Percentiles rank a stretch among this genome's conserved stretches.
These are phyloP conservation scores for Microcaecilia unicolor DNA, from an alignment of 2,797 vertebrate species.

Conservation along the genomic window DNA sequence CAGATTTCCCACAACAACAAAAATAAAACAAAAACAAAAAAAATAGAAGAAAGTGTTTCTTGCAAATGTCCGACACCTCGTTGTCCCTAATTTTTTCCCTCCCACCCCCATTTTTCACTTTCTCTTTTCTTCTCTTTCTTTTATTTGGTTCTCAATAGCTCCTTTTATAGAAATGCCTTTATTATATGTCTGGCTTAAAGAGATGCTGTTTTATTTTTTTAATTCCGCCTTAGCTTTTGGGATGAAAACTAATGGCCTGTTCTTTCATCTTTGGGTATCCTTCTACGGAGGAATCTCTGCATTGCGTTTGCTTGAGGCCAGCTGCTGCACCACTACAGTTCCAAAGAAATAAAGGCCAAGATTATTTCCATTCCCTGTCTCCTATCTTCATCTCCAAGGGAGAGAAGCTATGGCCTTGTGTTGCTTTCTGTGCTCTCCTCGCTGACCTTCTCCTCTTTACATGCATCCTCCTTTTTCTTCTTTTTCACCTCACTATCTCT, in stretches of 20 bases:
- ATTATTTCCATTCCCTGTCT: no score
- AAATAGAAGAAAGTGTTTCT: slow-evolving; percentile 3
- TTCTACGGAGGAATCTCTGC: background rate
- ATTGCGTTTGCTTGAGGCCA: no score
- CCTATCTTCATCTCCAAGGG: no score
- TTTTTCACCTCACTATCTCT: no score
- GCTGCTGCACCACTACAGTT: no score
- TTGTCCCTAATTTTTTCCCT: no score
- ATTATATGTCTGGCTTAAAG: slow-evolving; percentile 9
- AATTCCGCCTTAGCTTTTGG: background rate
- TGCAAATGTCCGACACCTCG: background rate
- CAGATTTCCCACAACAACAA: background rate
- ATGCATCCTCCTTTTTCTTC: no score
- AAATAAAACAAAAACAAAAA: background rate
- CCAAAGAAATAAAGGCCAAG: no score
- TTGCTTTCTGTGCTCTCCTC: no score
- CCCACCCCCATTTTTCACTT: background rate
- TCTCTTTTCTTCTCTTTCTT: no score
- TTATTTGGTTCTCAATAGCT: background rate
- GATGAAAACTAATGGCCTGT: background rate
- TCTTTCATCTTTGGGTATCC: background rate
- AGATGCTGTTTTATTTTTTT: background rate
- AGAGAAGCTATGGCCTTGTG: no score
- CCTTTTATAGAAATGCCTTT: slow-evolving; percentile 8
- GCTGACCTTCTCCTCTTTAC: no score